A percentile compares a stretch with the other conserved stretches of the same genome.
These are phyloP conservation scores for Oopsacas minuta DNA, from an alignment of 37 sponge, comb jelly and placozoan genomes.

Conservation along the genomic window DNA sequence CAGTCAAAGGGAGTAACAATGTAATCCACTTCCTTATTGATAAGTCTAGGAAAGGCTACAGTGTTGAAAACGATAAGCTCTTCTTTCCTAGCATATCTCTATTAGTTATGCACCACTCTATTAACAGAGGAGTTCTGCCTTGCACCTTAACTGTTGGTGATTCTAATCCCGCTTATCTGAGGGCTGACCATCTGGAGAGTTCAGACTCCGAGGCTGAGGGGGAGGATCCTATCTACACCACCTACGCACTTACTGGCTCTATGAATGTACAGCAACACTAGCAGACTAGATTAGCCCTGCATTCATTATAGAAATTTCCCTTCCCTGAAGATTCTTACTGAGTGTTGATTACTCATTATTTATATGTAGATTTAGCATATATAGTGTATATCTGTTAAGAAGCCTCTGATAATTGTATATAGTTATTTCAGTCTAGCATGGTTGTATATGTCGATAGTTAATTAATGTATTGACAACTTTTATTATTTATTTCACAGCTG, in stretches of 20 bases:
- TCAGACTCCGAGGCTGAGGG: constrained; percentile 11
- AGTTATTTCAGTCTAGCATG: no score
- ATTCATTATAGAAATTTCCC: no score
- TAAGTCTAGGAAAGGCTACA: neutral
- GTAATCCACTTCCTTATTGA: neutral
- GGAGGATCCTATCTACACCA: constrained; percentile 14
- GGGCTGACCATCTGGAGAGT: neutral
- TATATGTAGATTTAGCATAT: no score
- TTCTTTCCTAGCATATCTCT: neutral
- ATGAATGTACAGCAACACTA: neutral
- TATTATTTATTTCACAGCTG: no score
- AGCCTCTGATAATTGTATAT: no score
- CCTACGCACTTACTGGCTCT: neutral
- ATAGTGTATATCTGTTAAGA: no score
- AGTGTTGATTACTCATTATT: no score
- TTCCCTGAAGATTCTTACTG: no score
- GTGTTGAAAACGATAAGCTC: neutral
- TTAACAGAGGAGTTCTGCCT: neutral
- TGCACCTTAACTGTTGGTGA: neutral
- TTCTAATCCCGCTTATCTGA: neutral
- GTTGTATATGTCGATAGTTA: no score
- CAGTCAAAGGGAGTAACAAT: neutral
- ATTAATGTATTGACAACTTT: no score
- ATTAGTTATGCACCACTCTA: constrained; percentile 12
- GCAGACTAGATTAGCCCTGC: no score